Conservation (phyloP, 2,113 vertebrate genomes). For the Chiloscyllium plagiosum region DNA sequence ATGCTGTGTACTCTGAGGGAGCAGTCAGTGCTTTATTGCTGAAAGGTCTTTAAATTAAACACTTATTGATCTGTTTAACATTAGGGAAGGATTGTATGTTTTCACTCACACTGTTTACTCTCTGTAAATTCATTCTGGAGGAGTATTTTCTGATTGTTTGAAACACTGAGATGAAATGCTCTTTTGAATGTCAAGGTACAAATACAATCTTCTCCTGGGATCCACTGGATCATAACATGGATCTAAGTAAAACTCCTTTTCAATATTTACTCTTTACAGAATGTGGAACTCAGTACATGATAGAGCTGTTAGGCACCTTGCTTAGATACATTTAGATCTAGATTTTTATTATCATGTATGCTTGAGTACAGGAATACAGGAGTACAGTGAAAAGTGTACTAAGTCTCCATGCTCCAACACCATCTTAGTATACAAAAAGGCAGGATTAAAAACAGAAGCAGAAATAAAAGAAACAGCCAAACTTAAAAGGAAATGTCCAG, state of each 20-base stretch:
- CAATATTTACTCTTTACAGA: not conserved
- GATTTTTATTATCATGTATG: too few species aligned
- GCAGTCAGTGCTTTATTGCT: not conserved
- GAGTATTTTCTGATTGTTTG: not conserved
- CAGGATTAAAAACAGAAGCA: too few species aligned
- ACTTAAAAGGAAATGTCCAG: too few species aligned
- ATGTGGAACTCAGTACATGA: not conserved
- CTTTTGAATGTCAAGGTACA: not conserved
- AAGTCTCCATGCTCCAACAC: too few species aligned
- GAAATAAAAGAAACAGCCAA: too few species aligned
- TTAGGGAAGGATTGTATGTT: conserved; percentile 3
- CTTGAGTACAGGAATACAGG: too few species aligned
- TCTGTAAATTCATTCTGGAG: not conserved
- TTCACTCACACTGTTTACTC: not conserved
- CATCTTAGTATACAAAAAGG: too few species aligned
- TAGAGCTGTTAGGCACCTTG: not conserved
- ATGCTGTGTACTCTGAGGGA: not conserved
- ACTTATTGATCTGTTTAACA: conserved; percentile 26
- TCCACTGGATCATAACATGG: not conserved
- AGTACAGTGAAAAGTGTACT: too few species aligned
- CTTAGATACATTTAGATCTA: not conserved
- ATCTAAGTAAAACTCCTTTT: not conserved
- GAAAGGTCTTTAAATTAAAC: not conserved
- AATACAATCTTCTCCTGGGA: not conserved
- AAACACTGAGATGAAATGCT: not conserved